Conservation (phyloP, 92 coral and sea anemone species). For the Epizoanthus ramosus region DNA sequence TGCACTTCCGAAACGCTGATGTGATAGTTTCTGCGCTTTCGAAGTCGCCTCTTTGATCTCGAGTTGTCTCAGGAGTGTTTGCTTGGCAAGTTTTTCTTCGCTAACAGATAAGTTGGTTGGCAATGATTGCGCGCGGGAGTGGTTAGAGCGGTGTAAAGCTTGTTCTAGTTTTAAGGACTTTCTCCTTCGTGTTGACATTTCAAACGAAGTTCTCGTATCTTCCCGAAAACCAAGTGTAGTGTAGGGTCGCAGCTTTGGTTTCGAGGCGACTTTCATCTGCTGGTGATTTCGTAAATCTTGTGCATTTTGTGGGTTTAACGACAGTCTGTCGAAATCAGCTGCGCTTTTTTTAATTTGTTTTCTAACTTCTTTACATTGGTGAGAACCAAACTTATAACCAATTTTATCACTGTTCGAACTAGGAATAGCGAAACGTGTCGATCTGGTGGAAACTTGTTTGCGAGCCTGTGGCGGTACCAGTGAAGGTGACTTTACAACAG, state of each 20-base stretch:
- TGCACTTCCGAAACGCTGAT: not conserved
- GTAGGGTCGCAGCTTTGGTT: not conserved
- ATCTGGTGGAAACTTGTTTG: not conserved
- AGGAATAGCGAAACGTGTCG: not conserved
- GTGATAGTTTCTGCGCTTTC: slow-evolving; percentile 5
- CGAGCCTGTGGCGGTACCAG: not conserved
- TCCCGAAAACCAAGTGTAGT: not conserved
- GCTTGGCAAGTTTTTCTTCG: slow-evolving; percentile 14
- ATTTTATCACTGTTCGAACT: not conserved
- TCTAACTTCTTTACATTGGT: not conserved
- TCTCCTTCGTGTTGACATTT: not conserved
- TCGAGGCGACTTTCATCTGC: not conserved
- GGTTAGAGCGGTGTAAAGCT: slow-evolving; percentile 4
- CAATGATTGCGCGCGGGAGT: not conserved
- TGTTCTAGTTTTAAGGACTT: not conserved
- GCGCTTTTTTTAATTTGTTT: not conserved
- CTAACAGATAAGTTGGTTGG: not conserved
- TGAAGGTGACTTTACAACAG: not conserved
- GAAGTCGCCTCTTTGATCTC: slow-evolving; percentile 15
- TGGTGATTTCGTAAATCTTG: not conserved
- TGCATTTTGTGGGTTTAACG: not conserved
- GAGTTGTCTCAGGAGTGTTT: slow-evolving; percentile 6
- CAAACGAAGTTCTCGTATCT: not conserved
- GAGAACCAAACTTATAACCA: not conserved
- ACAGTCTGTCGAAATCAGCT: not conserved